Evolutionary conservation across 2,113 vertebrate genomes (phyloP), one percentile per base, ranked within the genome.

Genomic region (Zosterops pallidus): DNA sequence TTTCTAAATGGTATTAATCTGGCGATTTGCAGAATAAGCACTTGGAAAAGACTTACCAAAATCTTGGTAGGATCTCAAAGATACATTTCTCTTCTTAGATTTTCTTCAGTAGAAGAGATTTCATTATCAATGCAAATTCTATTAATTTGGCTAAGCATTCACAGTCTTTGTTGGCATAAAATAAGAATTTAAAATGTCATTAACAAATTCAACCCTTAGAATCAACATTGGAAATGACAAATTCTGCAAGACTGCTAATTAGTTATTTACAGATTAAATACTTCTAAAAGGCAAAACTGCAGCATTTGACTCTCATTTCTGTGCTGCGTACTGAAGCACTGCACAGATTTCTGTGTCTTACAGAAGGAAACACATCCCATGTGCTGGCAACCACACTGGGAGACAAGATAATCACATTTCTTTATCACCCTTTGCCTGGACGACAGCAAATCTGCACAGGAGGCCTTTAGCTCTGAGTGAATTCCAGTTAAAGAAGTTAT

Each of bases 21-120:
- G 95, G 83, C 90, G 93, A 95, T 95, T 95, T 97, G 96, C 95
- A 96, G 96, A 95, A 96, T 97, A 97, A 95, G 93, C 95, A 96
- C 78, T 94, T 96, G 94, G 95, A 94, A 95, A 88, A 95, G 91
- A 92, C 39, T 95, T 95, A 91, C 94, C 90, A 94, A 95, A 96
- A 95, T 95, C 95, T 94, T 7, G 25, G 92, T 88, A 95, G 87
- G 83, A 95, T 96, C 96, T 93, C 78, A 72, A 59, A 92, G 50
- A 95, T 85, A 57, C 28, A 80, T 87, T 95, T 91, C 74, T 85
- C 46, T 74, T 81, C 83, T 87, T 62, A 53, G 46, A 84, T n/a
- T 81, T 86, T 86, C 77, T 89, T 75, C 81, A 77, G 70, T 70
- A 86, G 81, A 94, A 70, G 53, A 91, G 46, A 91, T 87, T 85